These are phyloP conservation scores for Venustoraphidia nigricollis DNA, from an alignment of 2,888 invertebrate species.

Conservation along the genomic window DNA sequence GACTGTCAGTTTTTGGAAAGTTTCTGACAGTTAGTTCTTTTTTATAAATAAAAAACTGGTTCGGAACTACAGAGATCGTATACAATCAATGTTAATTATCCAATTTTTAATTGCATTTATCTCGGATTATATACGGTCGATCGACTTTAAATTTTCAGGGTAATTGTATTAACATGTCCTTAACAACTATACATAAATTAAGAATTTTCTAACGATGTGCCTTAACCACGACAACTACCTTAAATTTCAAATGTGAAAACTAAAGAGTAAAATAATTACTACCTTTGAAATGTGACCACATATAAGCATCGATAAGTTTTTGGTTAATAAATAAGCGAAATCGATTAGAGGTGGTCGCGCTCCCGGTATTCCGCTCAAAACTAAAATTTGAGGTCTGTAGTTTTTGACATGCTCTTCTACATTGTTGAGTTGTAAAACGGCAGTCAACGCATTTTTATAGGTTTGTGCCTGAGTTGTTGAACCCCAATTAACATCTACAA, in stretches of 20 bases:
- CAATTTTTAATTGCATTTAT: no score
- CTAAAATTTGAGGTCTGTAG: conserved; percentile 70
- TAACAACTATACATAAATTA: no score
- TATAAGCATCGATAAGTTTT: conserved; percentile 78
- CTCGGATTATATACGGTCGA: no score
- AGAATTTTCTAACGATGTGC: no score
- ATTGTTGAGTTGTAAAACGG: conserved; percentile 75
- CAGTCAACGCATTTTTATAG: conserved; percentile 79
- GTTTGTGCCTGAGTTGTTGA: conserved; percentile 95
- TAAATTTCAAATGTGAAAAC: neutral
- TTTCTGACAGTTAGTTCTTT: no score
- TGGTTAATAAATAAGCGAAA: conserved; percentile 83
- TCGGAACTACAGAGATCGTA: no score
- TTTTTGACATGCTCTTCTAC: conserved; percentile 97
- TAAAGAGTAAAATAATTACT: conserved; percentile 13
- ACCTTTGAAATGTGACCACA: conserved; percentile 86
- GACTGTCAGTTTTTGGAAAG: no score
- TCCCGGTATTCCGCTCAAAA: conserved; percentile 79
- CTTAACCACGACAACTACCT: no score
- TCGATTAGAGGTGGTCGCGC: conserved; percentile 80
- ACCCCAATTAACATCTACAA: conserved; percentile 92
- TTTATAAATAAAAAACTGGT: no score
- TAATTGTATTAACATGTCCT: no score
- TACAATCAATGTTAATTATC: no score
- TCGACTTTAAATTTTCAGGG: no score